These are phyloP conservation scores for Galeopterus variegatus DNA, from an alignment of 2,113 vertebrate genomes.

Conservation along the genomic window DNA sequence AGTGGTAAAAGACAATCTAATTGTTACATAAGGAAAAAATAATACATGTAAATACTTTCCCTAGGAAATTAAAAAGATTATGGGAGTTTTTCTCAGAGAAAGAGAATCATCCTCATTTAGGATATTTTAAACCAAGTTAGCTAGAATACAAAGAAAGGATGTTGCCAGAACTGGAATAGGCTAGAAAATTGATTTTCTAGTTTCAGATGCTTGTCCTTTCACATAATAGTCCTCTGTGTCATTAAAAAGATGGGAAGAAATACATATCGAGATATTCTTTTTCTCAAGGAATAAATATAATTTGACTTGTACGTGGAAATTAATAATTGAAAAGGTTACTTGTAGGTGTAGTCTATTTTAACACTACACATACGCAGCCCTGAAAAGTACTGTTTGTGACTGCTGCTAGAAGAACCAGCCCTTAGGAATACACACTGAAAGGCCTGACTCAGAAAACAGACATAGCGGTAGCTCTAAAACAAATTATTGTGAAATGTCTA, in stretches of 20 bases:
- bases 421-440: neutral
- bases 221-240: neutral
- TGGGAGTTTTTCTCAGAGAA: slow-evolving; percentile 23
- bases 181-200: neutral
- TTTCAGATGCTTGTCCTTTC: neutral
- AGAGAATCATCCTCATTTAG: neutral
- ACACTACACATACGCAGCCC: neutral
- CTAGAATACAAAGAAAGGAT: neutral
- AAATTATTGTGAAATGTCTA: neutral
- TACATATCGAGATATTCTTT: neutral
- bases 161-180: neutral
- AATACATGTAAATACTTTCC: neutral
- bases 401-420: neutral
- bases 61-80: slow-evolving; percentile 43
- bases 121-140: slow-evolving; percentile 28
- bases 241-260: slow-evolving; percentile 8
- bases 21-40: neutral
- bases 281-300: neutral
- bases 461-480: neutral
- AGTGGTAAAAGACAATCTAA: slow-evolving; percentile 35
- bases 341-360: slow-evolving; percentile 33
- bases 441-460: neutral
- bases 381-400: neutral
- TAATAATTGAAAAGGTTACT: slow-evolving; percentile 37
- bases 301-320: slow-evolving; percentile 13